Evolutionary conservation across 2,797 vertebrate genomes (phyloP), one percentile per base, ranked within the genome.

Genomic region (Rhadinocentrus ornatus): DNA sequence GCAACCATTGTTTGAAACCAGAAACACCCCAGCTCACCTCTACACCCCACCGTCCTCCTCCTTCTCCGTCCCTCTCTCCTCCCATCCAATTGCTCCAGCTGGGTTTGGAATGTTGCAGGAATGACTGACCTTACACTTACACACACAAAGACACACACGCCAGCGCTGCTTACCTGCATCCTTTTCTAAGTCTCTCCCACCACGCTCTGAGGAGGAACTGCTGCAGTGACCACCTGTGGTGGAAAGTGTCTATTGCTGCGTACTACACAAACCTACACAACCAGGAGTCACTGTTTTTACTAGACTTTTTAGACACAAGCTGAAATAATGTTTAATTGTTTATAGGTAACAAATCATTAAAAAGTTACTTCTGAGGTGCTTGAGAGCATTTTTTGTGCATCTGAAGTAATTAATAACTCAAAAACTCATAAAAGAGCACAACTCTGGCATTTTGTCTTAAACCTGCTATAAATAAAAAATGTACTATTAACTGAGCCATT

Each of bases 1-100:
- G 66, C 94, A 94, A 95, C 93, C 92, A 86, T 91, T 93, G 93
- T 91, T 88, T 95, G 93, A 93, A 93, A 93, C 86, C 82, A 88
- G 92, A 93, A 93, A 93, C 92, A 93, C 89, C 88, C 82, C 86
- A 32, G 68, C 85, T 89, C 91, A 86, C 86, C 92, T 89, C 81
- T 85, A 84, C 89, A 85, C 81, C 87, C 77, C 69, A 61, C 65
- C 76, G 59, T 62, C 57, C 75, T 58, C 59, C 77, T 61, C 73
- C 82, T 62, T 4, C 82, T 82, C 84, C 66, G 35, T 80, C 81
- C 83, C 72, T 81, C 86, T 90, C 88, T 89, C 91, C 87, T 87
- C 91, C 91, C 88, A 89, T 86, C 86, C 88, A 90, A 90, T 92
- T 89, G 87, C 88, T 83, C 91, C 93, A 93, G 92, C 91, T 93